Conservation (phyloP, 92 coral and sea anemone species). For the Phenganax marumi region DNA sequence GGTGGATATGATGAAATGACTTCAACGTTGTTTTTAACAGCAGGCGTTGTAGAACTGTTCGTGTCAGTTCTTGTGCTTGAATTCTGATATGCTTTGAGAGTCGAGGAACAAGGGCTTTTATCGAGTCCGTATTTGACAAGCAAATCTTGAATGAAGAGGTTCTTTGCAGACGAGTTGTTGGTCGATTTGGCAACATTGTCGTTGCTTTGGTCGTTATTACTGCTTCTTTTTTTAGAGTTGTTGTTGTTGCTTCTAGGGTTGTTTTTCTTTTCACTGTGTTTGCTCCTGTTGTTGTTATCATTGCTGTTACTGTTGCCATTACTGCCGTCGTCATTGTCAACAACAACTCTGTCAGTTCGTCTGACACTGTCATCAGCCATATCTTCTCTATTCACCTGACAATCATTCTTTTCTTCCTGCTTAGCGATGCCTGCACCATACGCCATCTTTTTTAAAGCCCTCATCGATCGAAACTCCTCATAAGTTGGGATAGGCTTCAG, state of each 20-base stretch:
- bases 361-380: background rate
- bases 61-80: background rate
- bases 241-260: background rate
- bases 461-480: constrained; percentile 67
- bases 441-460: background rate
- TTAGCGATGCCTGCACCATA: background rate
- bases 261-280: background rate
- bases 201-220: background rate
- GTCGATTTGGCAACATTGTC: constrained; percentile 2
- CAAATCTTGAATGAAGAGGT: constrained; percentile 82
- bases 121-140: constrained; percentile 91
- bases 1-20: background rate
- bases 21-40: background rate
- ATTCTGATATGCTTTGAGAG: background rate
- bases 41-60: background rate
- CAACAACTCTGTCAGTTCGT: background rate
- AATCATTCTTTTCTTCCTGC: constrained; percentile 14
- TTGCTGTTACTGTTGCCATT: background rate
- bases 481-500: constrained; percentile 79
- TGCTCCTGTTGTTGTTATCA: background rate
- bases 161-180: constrained; percentile 48
- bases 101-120: constrained; percentile 28
- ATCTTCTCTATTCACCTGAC: constrained; percentile 18
- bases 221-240: background rate
- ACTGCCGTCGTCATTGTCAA: background rate